Conservation (phyloP, 2,888 invertebrate species). For the Aphodius granarius region DNA sequence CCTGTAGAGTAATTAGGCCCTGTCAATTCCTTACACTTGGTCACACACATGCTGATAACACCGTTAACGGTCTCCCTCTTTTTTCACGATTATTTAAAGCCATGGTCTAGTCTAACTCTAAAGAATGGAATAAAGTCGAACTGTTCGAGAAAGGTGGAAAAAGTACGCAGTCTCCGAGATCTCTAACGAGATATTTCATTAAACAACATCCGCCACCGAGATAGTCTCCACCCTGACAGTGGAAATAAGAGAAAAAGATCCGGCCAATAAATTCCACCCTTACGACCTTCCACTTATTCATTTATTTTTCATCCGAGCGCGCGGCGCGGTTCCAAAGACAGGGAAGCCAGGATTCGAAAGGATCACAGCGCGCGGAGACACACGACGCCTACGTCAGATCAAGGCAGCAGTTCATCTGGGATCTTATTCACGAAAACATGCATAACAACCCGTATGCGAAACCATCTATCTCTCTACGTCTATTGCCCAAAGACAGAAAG, state of each 20-base stretch:
- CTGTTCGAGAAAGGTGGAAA: neutral
- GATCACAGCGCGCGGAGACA: constrained; percentile 3
- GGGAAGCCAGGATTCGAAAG: neutral
- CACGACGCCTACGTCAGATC: constrained; percentile 5
- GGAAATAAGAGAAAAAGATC: neutral
- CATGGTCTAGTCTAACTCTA: neutral
- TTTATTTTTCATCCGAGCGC: neutral
- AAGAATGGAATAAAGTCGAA: neutral
- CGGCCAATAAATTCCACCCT: neutral
- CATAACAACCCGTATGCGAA: too few relatives aligned
- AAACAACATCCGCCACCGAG: neutral
- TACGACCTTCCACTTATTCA: neutral
- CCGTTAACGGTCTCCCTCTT: too few relatives aligned
- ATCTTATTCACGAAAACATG: too few relatives aligned
- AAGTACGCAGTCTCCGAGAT: neutral
- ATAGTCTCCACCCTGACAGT: neutral
- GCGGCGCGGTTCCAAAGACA: neutral
- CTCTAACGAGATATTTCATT: neutral
- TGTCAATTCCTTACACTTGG: too few relatives aligned
- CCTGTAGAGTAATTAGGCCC: too few relatives aligned
- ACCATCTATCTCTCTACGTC: too few relatives aligned
- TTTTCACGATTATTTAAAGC: neutral
- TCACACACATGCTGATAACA: too few relatives aligned
- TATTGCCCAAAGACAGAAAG: too few relatives aligned
- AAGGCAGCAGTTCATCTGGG: constrained; percentile 12